Evolutionary conservation across 1,140 invertebrate species (phyloP), one percentile per base, ranked within the genome.

Genomic region (Apocrypta bakeri): DNA sequence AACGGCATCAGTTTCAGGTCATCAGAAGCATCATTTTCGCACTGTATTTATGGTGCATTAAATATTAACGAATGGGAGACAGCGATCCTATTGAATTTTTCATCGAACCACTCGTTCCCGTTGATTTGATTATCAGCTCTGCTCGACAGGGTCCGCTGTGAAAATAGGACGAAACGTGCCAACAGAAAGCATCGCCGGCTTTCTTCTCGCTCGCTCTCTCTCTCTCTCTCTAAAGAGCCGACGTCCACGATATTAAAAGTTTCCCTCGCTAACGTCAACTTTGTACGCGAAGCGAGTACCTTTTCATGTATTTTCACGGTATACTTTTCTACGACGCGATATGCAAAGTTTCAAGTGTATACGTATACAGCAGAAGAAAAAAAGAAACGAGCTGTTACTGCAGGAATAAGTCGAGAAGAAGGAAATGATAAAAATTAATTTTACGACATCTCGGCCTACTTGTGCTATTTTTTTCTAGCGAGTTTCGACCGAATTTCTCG

Each of bases 341-440:
- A 56, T 21, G 48, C 48, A 56, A 56, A 56, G 48, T 56, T 56
- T 56, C n/a, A 56, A 56, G 17, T 56, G 48, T 56, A n/a, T 56
- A 37, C 33, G 48, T 21, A n/a, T n/a, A n/a, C n/a, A n/a, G n/a
- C n/a, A n/a, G n/a, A n/a, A n/a, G n/a, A n/a, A n/a, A 17, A 56
- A 21, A 56, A n/a, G 48, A n/a, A n/a, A 56, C 48, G 17, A 56
- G 48, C 21, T 56, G 17, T 56, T 56, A 21, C n/a, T 56, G 21
- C n/a, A 21, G 3, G 17, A 21, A 17, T 17, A 56, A 56, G 48
- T n/a, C 4, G 48, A 6, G 48, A 37, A 9, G 9, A 56, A 17
- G 48, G 48, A 56, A 56, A 56, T 56, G 21, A 56, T 56, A 56
- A 56, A n/a, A 56, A 56, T 56, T 56, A 56, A 56, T 56, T 56